Evolutionary conservation across 2,797 vertebrate genomes (phyloP).

Genomic region (Synanceia verrucosa): DNA sequence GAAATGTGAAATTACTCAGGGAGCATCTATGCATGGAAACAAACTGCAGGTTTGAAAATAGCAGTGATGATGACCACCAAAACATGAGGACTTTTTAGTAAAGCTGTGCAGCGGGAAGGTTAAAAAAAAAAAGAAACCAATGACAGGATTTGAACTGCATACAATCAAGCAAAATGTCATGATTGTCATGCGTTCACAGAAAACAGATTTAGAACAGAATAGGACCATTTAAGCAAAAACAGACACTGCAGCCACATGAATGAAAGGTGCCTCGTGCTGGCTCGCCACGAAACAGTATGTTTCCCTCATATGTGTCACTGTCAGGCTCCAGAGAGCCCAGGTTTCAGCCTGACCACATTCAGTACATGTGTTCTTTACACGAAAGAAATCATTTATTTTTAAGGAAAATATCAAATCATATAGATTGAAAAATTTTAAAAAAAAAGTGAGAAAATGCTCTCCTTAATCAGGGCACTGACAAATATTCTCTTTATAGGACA

Average conservation of each 20-base stretch:
- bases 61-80: not conserved
- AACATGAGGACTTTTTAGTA: not conserved
- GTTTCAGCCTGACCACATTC: too few relatives aligned
- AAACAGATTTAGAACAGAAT: not conserved
- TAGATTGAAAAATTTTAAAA: too few relatives aligned
- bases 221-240: not conserved
- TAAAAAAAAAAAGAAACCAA: not conserved
- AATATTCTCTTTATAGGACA: too few relatives aligned
- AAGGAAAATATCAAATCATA: too few relatives aligned
- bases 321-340: too few relatives aligned
- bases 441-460: too few relatives aligned
- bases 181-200: not conserved
- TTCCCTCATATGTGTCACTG: too few relatives aligned
- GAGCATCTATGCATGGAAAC: too few relatives aligned
- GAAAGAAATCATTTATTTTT: too few relatives aligned
- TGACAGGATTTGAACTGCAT: not conserved
- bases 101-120: not conserved
- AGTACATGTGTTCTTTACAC: too few relatives aligned
- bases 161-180: not conserved
- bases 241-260: not conserved
- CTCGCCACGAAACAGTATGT: not conserved
- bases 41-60: not conserved
- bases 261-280: constrained; percentile 8
- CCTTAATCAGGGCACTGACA: too few relatives aligned
- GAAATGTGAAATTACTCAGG: not conserved